Evolutionary conservation across 2,888 invertebrate genomes (phyloP).

Genomic region (Lysandra coridon): DNA sequence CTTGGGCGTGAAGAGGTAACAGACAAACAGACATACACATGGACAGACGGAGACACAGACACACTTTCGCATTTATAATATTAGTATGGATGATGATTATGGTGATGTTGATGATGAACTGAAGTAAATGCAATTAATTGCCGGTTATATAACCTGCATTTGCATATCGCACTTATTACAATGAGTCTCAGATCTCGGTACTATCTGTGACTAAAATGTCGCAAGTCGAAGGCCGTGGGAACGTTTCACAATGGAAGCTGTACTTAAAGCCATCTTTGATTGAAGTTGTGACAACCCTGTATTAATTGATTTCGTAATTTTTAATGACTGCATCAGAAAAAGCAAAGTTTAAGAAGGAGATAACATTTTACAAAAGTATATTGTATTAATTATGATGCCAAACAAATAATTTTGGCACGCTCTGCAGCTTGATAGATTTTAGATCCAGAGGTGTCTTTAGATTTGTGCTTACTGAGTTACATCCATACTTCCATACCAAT

Average conservation of each 20-base stretch:
- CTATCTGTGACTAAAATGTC: conserved; percentile 66
- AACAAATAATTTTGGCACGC: no score
- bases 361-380: no score
- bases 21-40: no score
- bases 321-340: neutral
- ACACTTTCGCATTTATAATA: no score
- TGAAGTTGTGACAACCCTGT: conserved; percentile 15
- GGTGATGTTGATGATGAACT: neutral
- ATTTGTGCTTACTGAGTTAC: no score
- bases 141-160: conserved; percentile 48
- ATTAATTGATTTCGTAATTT: neutral
- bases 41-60: no score
- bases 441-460: no score
- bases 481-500: no score
- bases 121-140: neutral
- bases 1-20: no score
- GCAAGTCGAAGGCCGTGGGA: conserved; percentile 71
- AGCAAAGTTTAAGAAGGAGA: no score
- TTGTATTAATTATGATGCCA: no score
- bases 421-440: no score
- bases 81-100: neutral
- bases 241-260: conserved; percentile 58
- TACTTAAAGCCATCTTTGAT: conserved; percentile 11
- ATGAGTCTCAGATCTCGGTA: conserved; percentile 55
- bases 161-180: conserved; percentile 67